Base-by-base conservation (phyloP, 2,888 invertebrate species). In the Scaptomyza tumidula region DNA sequence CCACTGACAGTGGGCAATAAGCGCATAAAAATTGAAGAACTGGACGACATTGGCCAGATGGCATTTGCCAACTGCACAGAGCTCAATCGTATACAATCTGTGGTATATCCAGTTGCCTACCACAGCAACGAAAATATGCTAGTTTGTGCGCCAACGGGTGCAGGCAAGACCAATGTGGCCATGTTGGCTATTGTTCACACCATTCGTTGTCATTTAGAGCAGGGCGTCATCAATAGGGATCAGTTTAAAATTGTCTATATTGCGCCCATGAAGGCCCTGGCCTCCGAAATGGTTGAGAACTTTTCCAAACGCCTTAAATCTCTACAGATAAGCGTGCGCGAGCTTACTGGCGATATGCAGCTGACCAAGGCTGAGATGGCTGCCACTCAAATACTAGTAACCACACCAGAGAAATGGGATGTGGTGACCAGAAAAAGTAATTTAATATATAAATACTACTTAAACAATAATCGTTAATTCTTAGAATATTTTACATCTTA, bases 371-470 rank as follows among this genome's bases (percentile, higher is more conserved):
- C 95, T 5, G 99, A 99, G 92, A 98, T 99, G 66, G 94, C 96
- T 48, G 96, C 97, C 89, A 99, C 99, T 0, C 99, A 99, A 93
- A 98, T 99, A 96, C 94, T 99, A 49, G 97, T 99, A 1, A 98
- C 99, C 1, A 99, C 99, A 0, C 99, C 99, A 0, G 99, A 99
- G 92, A 99, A 99, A 90, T 99, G 99, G 99, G 99, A 99, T 91
- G 98, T 99, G 6, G 98, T 99, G 1, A 99, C 99, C 0, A 94
- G 99, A 76, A 99, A 99, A 92, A 96, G 90, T 89, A 68, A 60
- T 19, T n/a, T 9, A 24, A 24, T 24, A 24, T 24, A 24, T 6
- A 19, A 3, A 7, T 0, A 2, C n/a, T 6, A 9, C 9, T 5
- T 5, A 10, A 27, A n/a, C 0, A 11, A 0, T 0, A 29, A 9